phyloP scores from a whole-genome alignment of 2,797 vertebrate species.

The Cyprinodon diabolis region DNA sequence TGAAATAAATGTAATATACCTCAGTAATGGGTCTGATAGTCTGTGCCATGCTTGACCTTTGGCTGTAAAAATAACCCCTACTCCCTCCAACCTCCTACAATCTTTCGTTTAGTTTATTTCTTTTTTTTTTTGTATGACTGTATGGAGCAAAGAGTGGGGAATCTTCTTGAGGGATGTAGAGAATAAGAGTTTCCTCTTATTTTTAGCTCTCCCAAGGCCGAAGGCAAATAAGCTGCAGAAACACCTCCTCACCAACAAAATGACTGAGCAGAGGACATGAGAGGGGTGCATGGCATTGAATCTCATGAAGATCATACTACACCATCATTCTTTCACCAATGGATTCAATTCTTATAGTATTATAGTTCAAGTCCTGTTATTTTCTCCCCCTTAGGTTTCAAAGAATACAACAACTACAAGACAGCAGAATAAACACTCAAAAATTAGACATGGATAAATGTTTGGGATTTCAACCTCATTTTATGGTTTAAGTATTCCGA shows the following conservation, averaged over 20 bases:
- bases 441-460: conserved; percentile 52
- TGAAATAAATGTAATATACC: conserved; percentile 76
- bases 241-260: conserved; percentile 62
- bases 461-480: conserved; percentile 54
- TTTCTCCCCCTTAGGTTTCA: conserved; percentile 59
- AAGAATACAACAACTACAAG: conserved; percentile 76
- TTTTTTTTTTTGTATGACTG: conserved; percentile 41
- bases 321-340: conserved; percentile 61
- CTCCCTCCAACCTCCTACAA: conserved; percentile 4
- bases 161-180: conserved; percentile 59
- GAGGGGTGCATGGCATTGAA: conserved; percentile 49
- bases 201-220: conserved; percentile 61
- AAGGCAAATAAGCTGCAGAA: conserved; percentile 52
- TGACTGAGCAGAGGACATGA: conserved; percentile 57
- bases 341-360: conserved; percentile 42
- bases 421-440: conserved; percentile 75
- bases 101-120: neutral
- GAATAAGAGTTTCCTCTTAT: conserved; percentile 60
- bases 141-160: conserved; percentile 41
- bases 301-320: conserved; percentile 65
- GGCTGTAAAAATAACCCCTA: conserved; percentile 67
- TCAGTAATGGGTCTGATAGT: conserved; percentile 75
- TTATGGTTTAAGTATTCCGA: conserved; percentile 51
- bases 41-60: conserved; percentile 79
- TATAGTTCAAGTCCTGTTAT: conserved; percentile 49